These are phyloP conservation scores for Egretta garzetta DNA, from an alignment of 2,113 vertebrate species.

Conservation along the genomic window DNA sequence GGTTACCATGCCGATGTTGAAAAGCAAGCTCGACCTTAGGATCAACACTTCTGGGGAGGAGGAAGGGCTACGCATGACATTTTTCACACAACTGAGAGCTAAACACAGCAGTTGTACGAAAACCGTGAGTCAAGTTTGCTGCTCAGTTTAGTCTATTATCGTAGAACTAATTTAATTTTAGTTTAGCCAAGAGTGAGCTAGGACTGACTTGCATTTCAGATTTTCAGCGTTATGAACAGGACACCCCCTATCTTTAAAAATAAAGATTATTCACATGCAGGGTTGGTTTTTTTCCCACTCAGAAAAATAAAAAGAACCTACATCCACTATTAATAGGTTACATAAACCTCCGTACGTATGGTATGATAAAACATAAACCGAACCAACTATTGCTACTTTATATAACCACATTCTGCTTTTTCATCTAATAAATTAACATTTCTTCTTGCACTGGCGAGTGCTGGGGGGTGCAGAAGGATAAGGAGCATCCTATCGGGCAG, in stretches of 20 bases:
- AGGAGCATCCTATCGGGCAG: not conserved
- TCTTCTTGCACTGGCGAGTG: not conserved
- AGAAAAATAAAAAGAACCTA: not conserved
- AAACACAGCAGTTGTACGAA: not conserved
- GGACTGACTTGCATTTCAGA: not conserved
- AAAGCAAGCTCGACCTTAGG: not conserved
- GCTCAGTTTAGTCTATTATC: not conserved
- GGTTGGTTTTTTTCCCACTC: rapidly evolving
- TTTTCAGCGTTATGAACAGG: not conserved
- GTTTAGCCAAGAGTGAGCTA: not conserved
- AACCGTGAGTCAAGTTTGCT: not conserved
- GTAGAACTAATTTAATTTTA: not conserved
- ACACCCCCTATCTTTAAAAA: not conserved
- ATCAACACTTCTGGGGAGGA: not conserved
- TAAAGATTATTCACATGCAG: not conserved
- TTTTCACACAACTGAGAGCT: not conserved
- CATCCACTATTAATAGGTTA: not conserved
- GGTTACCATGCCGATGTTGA: not conserved
- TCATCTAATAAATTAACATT: not conserved
- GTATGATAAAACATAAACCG: not conserved
- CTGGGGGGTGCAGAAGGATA: not conserved
- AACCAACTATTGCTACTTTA: not conserved
- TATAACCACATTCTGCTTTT: not conserved
- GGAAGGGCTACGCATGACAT: not conserved
- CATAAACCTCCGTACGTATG: not conserved